A percentile compares a stretch with the other conserved stretches of the same genome.
phyloP scores from a whole-genome alignment of 30 jellyfish, hydroid and myxozoan genomes.

The Euphysa ruthae region DNA sequence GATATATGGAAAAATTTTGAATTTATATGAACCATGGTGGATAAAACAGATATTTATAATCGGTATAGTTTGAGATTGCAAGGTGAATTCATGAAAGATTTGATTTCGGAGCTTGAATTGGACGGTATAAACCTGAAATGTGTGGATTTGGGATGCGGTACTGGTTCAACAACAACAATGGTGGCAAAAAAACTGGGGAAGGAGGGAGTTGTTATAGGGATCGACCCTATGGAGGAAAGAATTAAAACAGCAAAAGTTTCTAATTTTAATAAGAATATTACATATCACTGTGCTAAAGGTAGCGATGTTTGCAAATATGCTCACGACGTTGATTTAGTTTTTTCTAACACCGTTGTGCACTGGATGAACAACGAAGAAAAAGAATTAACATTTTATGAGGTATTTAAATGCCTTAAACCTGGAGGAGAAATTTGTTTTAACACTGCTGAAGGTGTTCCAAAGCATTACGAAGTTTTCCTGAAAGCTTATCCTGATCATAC shows the following conservation, averaged over 20 bases:
- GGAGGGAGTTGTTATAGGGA: neutral
- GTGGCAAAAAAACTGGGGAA: neutral
- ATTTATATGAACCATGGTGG: no score
- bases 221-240: neutral
- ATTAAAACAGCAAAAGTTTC: neutral
- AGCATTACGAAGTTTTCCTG: no score
- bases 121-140: no score
- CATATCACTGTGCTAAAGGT: neutral
- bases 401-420: neutral
- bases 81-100: no score
- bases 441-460: no score
- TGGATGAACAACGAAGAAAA: neutral
- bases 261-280: no score
- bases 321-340: neutral
- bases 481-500: no score
- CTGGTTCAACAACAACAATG: neutral
- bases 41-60: no score
- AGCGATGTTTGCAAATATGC: neutral
- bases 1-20: no score
- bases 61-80: no score
- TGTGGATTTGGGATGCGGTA: neutral
- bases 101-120: no score
- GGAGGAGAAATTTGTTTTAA: no score
- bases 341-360: neutral
- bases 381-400: neutral